Conservation (phyloP, 2,797 vertebrate genomes). For the Leptatherina wallacei region DNA sequence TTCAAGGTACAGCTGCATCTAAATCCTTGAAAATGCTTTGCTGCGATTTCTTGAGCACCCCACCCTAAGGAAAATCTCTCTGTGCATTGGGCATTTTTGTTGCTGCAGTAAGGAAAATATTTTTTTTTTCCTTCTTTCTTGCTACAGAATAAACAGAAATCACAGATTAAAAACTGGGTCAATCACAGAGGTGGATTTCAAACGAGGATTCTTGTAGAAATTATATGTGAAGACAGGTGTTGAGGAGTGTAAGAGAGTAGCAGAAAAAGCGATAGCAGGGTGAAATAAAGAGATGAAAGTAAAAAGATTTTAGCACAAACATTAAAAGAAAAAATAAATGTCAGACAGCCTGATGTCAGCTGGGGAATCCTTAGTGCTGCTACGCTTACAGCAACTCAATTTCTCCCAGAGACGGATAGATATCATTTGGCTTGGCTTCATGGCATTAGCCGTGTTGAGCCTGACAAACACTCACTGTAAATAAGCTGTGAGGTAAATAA, state of each 20-base stretch:
- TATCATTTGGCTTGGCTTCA: constrained; percentile 30
- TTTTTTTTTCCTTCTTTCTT: constrained; percentile 28
- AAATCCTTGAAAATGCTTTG: constrained; percentile 40
- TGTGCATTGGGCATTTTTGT: constrained; percentile 47
- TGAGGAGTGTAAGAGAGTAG: not conserved
- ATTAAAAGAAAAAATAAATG: constrained; percentile 16
- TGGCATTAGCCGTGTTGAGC: constrained; percentile 37
- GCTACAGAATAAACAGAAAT: constrained; percentile 27
- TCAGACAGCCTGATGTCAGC: constrained; percentile 24
- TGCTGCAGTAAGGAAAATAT: constrained; percentile 32
- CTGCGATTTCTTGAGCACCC: constrained; percentile 14
- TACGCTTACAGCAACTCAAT: constrained; percentile 22
- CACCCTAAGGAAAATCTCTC: constrained; percentile 5
- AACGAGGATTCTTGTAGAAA: constrained; percentile 22
- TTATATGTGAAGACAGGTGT: constrained; percentile 4
- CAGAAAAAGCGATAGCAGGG: not conserved
- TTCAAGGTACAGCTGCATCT: constrained; percentile 40
- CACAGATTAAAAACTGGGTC: constrained; percentile 54
- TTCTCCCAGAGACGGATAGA: constrained; percentile 34
- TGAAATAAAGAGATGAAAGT: constrained; percentile 1
- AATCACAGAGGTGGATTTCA: constrained; percentile 33
- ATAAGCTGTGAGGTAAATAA: constrained; percentile 61
- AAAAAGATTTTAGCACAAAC: not conserved
- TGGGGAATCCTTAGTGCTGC: constrained; percentile 23
- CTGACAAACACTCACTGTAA: constrained; percentile 52